Conservation (phyloP, 2,888 invertebrate genomes). For the Phyllotreta striolata region DNA sequence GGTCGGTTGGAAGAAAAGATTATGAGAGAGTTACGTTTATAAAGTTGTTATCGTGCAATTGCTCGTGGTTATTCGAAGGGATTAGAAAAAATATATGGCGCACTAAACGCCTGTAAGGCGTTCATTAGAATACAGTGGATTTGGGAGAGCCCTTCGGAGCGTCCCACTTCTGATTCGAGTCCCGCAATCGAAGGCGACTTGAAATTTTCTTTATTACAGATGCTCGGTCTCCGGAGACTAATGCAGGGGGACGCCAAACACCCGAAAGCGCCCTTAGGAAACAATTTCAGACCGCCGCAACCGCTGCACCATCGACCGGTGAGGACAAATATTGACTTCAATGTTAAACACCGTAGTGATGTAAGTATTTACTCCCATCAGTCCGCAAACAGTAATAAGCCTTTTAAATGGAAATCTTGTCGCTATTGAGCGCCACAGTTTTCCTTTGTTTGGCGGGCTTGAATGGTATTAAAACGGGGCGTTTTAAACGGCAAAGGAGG, state of each 20-base stretch:
- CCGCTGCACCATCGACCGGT: slow-evolving; percentile 92
- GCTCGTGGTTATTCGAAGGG: too few species aligned
- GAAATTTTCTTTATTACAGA: slow-evolving; percentile 64
- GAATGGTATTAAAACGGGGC: slow-evolving; percentile 10
- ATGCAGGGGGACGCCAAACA: slow-evolving; percentile 89
- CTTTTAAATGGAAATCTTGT: slow-evolving; percentile 27
- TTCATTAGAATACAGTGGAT: slow-evolving; percentile 12
- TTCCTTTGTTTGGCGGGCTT: neutral
- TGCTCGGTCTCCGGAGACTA: slow-evolving; percentile 81
- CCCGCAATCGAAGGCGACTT: slow-evolving; percentile 24
- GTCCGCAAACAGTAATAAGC: slow-evolving; percentile 36
- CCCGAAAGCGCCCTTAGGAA: slow-evolving; percentile 90
- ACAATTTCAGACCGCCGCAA: slow-evolving; percentile 94
- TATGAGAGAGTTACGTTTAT: too few species aligned
- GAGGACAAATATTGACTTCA: slow-evolving; percentile 96
- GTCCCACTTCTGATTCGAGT: slow-evolving; percentile 4
- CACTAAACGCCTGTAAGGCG: too few species aligned
- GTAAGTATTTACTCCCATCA: slow-evolving; percentile 51
- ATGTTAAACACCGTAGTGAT: slow-evolving; percentile 74
- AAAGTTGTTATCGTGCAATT: too few species aligned
- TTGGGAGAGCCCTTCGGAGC: neutral
- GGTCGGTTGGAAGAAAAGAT: too few species aligned
- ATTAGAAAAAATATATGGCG: too few species aligned
- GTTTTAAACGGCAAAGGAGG: slow-evolving; percentile 3
- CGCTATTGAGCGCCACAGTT: slow-evolving; percentile 7